Base-by-base conservation (phyloP, 64 coral and sea anemone genomes). In the Actinia tenebrosa region DNA sequence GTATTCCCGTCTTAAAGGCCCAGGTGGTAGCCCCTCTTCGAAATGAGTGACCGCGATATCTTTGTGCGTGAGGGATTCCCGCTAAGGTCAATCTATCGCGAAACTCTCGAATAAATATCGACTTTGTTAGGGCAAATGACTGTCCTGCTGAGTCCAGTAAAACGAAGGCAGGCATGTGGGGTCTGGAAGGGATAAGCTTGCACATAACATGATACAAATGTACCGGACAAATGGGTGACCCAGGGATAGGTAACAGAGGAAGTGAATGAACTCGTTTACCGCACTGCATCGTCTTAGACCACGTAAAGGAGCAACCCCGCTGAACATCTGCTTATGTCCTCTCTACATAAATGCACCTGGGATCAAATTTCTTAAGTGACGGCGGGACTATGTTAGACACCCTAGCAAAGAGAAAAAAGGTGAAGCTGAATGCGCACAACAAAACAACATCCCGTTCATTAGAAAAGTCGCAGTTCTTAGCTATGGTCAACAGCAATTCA, bases 41-140 rank as follows among this genome's bases (percentile, higher is more conserved):
- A 56, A 88, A 88, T 1, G 87, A 88, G 23, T 88, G 87, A 80
- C 87, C 89, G 53, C 82, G 45, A 27, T 19, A 84, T 10, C 15
- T 20, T 6, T 84, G 42, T 4, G 45, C 2, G 7, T 47, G 5
- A 7, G 8, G 8, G 45, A 84, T 25, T 10, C 82, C 82, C 0
- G 55, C 55, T 2, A 20, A 53, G 10, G 42, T 7, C 18, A 84
- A 10, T 6, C 14, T 16, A 15, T 59, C 4, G 7, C 82, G 8
- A 17, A 84, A 25, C 22, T 22, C 45, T 18, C 10, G 9, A 53
- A 84, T 44, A 59, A 84, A 84, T 16, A 3, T 0, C 8, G 82
- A 55, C 46, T 53, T 84, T 11, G 82, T 84, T 11, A 84, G 46
- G 8, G 82, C 5, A 7, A 6, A 80, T 23, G 25, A 80, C 30